These are phyloP conservation scores for Chrysomela aeneicollis DNA, from an alignment of 2,888 invertebrate genomes.

Conservation along the genomic window DNA sequence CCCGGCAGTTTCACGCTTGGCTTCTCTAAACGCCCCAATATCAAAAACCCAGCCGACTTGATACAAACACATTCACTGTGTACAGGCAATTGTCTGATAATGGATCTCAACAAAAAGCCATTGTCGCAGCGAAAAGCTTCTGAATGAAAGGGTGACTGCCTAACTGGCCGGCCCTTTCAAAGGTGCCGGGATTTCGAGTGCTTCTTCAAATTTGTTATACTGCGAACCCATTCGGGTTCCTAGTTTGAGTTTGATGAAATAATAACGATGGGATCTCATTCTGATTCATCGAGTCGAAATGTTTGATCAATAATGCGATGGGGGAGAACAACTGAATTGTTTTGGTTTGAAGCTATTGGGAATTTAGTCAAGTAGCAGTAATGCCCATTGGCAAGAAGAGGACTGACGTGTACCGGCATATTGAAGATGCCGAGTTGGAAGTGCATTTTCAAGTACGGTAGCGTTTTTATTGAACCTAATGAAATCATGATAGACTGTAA, in stretches of 20 bases:
- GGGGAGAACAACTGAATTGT: slow-evolving; percentile 45
- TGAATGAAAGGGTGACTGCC: slow-evolving; percentile 57
- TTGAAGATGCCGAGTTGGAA: neutral
- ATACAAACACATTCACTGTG: slow-evolving; percentile 54
- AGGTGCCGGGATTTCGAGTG: slow-evolving; percentile 56
- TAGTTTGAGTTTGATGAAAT: slow-evolving; percentile 44
- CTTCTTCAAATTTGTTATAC: slow-evolving; percentile 52
- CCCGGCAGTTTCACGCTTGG: slow-evolving; percentile 51
- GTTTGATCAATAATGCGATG: slow-evolving; percentile 48
- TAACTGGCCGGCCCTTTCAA: slow-evolving; percentile 55
- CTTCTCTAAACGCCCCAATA: slow-evolving; percentile 40
- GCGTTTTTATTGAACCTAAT: neutral
- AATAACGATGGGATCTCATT: slow-evolving; percentile 47
- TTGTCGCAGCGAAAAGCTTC: slow-evolving; percentile 31
- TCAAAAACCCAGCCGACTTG: slow-evolving; percentile 41
- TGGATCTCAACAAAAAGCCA: slow-evolving; percentile 55
- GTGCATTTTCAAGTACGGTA: slow-evolving; percentile 4
- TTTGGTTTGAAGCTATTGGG: slow-evolving; percentile 43
- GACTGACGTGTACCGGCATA: slow-evolving; percentile 13
- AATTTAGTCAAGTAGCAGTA: slow-evolving; percentile 40
- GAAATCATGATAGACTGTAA: neutral
- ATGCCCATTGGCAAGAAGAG: slow-evolving; percentile 27
- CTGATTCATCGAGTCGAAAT: slow-evolving; percentile 40
- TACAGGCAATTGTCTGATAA: slow-evolving; percentile 58
- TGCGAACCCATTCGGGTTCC: slow-evolving; percentile 46